Evolutionary conservation across 2,113 vertebrate genomes (phyloP).

Genomic region (Chloropsis cyanopogon): DNA sequence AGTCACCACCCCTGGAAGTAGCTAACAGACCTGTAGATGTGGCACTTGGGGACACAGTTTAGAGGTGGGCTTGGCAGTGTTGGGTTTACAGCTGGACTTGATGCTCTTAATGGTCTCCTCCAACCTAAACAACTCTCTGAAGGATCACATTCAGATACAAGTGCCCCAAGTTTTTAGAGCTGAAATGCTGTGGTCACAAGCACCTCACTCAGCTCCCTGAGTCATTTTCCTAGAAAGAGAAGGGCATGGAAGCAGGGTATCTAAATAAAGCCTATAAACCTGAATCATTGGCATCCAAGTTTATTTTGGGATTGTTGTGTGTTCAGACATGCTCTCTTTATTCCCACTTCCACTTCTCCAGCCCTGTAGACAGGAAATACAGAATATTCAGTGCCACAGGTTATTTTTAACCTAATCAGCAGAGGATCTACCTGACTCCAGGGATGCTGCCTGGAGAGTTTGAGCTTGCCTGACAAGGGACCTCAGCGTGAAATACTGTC

Average conservation of each 20-base stretch:
- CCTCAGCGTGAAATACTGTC: neutral
- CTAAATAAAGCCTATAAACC: neutral
- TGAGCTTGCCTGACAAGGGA: neutral
- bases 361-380: neutral
- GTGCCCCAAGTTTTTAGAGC: neutral
- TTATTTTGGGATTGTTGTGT: neutral
- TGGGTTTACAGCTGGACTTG: neutral
- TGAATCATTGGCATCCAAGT: neutral
- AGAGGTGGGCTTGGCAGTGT: neutral
- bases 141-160: neutral
- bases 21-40: neutral
- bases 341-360: neutral
- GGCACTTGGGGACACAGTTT: neutral
- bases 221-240: neutral
- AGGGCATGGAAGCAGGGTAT: neutral
- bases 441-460: neutral
- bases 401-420: neutral
- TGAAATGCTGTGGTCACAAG: neutral
- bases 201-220: neutral
- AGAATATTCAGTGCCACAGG: neutral
- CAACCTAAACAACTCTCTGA: neutral
- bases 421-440: neutral
- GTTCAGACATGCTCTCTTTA: neutral
- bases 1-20: neutral
- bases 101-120: neutral